A percentile compares a stretch with the other conserved stretches of the same genome.
phyloP scores from a whole-genome alignment of 2,888 invertebrate genomes.

The Synergus umbraculus region DNA sequence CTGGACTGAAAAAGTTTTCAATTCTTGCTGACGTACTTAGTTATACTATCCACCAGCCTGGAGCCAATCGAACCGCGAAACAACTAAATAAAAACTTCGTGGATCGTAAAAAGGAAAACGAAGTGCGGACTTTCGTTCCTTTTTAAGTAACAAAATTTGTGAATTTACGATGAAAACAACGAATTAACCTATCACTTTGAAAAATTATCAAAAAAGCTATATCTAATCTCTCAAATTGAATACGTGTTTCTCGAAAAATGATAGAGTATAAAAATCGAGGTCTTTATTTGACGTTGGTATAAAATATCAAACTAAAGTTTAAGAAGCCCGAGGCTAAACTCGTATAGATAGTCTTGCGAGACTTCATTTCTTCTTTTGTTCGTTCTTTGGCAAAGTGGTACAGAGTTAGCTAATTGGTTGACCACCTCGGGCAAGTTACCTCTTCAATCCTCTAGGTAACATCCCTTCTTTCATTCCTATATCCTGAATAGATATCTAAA shows the following conservation, averaged over 20 bases:
- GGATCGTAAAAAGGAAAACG: not conserved
- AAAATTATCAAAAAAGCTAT: no score
- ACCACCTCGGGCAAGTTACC: conserved; percentile 69
- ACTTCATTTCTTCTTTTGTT: conserved; percentile 51
- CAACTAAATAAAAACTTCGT: not conserved
- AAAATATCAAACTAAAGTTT: conserved; percentile 27
- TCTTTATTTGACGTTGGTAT: not conserved
- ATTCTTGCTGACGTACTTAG: conserved; percentile 48
- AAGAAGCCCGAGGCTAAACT: conserved; percentile 7
- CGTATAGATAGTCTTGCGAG: conserved; percentile 46
- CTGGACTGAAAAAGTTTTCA: conserved; percentile 51
- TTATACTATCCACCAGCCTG: conserved; percentile 1
- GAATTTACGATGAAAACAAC: not conserved
- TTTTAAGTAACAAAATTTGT: not conserved
- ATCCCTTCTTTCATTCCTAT: conserved; percentile 48
- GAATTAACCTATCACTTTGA: not conserved
- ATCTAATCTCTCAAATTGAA: no score
- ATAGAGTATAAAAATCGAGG: not conserved
- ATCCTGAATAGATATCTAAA: conserved; percentile 43
- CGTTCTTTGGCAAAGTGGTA: conserved; percentile 69
- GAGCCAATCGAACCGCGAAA: not conserved
- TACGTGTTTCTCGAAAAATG: not conserved
- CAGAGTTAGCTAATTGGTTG: conserved; percentile 74
- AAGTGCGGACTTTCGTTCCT: not conserved
- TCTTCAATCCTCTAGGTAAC: conserved; percentile 65